Conservation (phyloP, 2,113 vertebrate species). For the Rhinoderma darwinii region DNA sequence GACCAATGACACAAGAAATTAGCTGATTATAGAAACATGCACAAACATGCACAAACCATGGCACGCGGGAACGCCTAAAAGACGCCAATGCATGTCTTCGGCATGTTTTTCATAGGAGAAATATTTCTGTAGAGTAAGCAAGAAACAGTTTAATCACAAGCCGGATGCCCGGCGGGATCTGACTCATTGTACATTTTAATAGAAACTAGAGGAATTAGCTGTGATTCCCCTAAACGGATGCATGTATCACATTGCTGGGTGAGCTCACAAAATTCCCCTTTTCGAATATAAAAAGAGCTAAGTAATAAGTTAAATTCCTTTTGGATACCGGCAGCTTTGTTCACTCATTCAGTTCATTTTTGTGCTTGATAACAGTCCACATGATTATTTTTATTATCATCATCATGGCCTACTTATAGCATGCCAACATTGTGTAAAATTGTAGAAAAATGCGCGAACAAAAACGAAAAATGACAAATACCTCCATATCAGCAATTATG, state of each 20-base stretch:
- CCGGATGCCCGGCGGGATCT: conserved; percentile 33
- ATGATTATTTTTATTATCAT: neutral
- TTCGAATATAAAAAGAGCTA: neutral
- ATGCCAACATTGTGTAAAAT: neutral
- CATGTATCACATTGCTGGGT: neutral
- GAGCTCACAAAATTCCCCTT: conserved; percentile 23
- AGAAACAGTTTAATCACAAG: neutral
- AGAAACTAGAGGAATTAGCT: neutral
- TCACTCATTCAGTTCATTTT: neutral
- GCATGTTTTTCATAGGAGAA: neutral
- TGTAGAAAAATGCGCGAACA: neutral
- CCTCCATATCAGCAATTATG: neutral
- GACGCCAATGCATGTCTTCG: neutral
- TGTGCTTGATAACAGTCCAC: neutral
- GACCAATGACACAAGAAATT: neutral
- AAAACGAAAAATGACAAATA: neutral
- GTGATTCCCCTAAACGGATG: conserved; percentile 25
- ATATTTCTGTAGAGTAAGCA: neutral
- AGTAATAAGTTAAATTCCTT: neutral
- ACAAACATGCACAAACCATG: neutral
- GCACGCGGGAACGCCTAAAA: neutral
- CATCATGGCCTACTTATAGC: neutral
- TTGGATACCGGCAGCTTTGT: neutral
- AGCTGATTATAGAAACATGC: neutral
- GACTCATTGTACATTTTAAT: conserved; percentile 15